These are phyloP conservation scores for Melipona beecheii DNA, from an alignment of 2,888 invertebrate genomes.

Conservation along the genomic window DNA sequence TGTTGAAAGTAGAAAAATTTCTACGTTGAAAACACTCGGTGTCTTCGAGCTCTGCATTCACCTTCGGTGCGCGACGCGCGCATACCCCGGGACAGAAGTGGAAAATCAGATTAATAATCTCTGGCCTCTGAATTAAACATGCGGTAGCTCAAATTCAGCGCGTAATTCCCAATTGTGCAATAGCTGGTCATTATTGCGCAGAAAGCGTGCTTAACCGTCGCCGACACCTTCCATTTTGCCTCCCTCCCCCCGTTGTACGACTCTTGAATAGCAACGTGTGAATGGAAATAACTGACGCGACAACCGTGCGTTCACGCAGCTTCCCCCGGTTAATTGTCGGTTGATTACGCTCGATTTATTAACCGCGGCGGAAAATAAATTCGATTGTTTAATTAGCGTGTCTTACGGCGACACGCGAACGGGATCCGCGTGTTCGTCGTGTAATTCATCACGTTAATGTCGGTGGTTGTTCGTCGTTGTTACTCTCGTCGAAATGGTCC, in stretches of 20 bases:
- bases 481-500: neutral
- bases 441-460: neutral
- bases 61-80: no score
- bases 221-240: slow-evolving; percentile 54
- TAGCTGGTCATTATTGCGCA: slow-evolving; percentile 59
- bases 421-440: neutral
- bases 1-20: no score
- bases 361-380: slow-evolving; percentile 25
- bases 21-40: no score
- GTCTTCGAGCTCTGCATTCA: no score
- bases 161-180: slow-evolving; percentile 61
- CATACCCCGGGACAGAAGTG: slow-evolving; percentile 1
- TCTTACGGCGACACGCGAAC: slow-evolving; percentile 3
- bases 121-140: slow-evolving; percentile 56
- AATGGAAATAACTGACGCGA: slow-evolving; percentile 55
- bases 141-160: slow-evolving; percentile 57
- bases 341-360: slow-evolving; percentile 46
- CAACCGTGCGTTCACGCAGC: slow-evolving; percentile 21
- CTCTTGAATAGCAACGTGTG: slow-evolving; percentile 53
- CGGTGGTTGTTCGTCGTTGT: neutral
- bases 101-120: slow-evolving; percentile 57
- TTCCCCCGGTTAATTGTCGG: slow-evolving; percentile 45
- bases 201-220: slow-evolving; percentile 61
- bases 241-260: slow-evolving; percentile 29
- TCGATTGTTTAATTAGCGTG: slow-evolving; percentile 26